Percentiles rank a stretch among this genome's conserved stretches.
These are phyloP conservation scores for Stratiomys singularior DNA, from an alignment of 2,888 invertebrate species.

Conservation along the genomic window DNA sequence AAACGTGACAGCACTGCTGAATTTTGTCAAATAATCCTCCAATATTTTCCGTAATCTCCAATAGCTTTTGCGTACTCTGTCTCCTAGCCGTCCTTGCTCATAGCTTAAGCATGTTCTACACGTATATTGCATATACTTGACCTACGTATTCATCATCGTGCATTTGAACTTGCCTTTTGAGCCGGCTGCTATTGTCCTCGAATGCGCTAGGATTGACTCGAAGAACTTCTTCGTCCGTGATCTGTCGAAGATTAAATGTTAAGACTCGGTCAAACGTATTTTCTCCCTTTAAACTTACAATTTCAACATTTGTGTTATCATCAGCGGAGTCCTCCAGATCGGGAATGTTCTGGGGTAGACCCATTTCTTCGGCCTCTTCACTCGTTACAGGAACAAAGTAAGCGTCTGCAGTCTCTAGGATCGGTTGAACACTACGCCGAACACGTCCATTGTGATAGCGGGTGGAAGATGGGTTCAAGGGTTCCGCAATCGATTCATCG, in stretches of 20 bases:
- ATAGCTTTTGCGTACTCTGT: too few relatives aligned
- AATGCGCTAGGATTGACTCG: not conserved
- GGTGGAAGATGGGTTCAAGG: not conserved
- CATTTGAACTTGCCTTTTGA: too few relatives aligned
- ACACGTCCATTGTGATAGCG: not conserved
- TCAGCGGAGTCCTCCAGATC: not conserved
- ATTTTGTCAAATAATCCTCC: too few relatives aligned
- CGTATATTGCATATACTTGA: too few relatives aligned
- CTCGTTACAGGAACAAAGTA: not conserved
- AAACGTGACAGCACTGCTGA: too few relatives aligned
- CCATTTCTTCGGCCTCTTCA: slow-evolving; percentile 6
- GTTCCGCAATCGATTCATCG: not conserved
- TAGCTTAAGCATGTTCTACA: too few relatives aligned
- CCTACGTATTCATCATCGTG: too few relatives aligned
- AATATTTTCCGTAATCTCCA: too few relatives aligned
- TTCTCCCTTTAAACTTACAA: not conserved
- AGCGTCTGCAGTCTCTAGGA: slow-evolving; percentile 1
- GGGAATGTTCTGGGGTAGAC: not conserved
- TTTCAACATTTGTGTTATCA: too few relatives aligned
- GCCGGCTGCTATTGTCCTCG: too few relatives aligned
- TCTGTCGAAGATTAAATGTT: not conserved
- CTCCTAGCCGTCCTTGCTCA: too few relatives aligned
- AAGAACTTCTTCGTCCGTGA: not conserved
- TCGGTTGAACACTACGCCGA: not conserved
- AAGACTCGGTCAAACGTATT: not conserved